Percentiles rank a stretch among this genome's conserved stretches.
phyloP scores from a whole-genome alignment of 2,797 vertebrate genomes.

The Valencia hispanica region DNA sequence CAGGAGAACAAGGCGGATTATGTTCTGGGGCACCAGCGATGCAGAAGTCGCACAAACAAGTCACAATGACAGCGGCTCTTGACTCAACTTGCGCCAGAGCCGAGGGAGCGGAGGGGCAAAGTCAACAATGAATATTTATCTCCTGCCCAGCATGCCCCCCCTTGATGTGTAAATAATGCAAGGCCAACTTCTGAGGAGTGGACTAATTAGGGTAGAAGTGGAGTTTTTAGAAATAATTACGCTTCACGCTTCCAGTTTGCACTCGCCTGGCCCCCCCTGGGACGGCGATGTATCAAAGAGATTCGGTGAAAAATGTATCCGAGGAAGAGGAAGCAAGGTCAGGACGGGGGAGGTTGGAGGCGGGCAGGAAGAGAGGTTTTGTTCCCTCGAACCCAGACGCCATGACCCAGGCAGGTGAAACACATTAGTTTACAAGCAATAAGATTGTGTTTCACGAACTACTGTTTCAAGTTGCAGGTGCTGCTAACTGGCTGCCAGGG shows the following conservation, averaged over 20 bases:
- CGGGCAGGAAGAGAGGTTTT: slow-evolving; percentile 33
- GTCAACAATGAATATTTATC: slow-evolving; percentile 85
- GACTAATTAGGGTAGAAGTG: slow-evolving; percentile 79
- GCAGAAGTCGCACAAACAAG: slow-evolving; percentile 58
- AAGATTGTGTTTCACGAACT: slow-evolving; percentile 76
- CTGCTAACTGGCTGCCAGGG: slow-evolving; percentile 65
- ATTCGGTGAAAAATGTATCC: slow-evolving; percentile 58
- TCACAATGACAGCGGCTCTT: slow-evolving; percentile 49
- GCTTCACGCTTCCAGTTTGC: slow-evolving; percentile 66
- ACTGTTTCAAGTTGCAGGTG: slow-evolving; percentile 79
- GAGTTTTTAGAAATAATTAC: slow-evolving; percentile 80
- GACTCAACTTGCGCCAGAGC: slow-evolving; percentile 50
- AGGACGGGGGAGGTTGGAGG: slow-evolving; percentile 9
- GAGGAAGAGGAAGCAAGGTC: slow-evolving; percentile 64
- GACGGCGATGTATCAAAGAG: slow-evolving; percentile 72
- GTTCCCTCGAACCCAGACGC: slow-evolving; percentile 34
- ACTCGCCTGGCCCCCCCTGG: slow-evolving; percentile 58
- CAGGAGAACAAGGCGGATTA: slow-evolving; percentile 54
- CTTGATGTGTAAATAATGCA: slow-evolving; percentile 86
- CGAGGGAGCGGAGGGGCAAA: slow-evolving; percentile 64
- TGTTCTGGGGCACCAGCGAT: slow-evolving; percentile 38
- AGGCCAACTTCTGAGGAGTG: slow-evolving; percentile 72
- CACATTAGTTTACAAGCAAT: slow-evolving; percentile 76
- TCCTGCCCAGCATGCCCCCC: slow-evolving; percentile 61
- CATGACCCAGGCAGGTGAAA: slow-evolving; percentile 73